A percentile compares a stretch with the other conserved stretches of the same genome.
Evolutionary conservation across 2,888 invertebrate genomes (phyloP).

Genomic region (Meloe dianella): DNA sequence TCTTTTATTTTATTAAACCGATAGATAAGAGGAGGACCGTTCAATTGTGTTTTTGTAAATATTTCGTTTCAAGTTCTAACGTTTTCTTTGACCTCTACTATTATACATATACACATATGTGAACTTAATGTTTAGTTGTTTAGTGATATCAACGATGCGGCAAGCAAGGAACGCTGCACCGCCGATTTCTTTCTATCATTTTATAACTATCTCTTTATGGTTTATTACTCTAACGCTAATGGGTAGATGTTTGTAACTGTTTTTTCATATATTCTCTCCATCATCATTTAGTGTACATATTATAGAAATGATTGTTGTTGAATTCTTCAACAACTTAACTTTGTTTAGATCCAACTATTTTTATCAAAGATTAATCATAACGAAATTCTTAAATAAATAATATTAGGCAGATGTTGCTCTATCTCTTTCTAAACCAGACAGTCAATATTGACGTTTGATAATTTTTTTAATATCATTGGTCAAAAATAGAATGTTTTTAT

Average conservation of each 20-base stretch:
- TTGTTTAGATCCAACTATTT: not conserved
- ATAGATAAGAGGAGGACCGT: slow-evolving; percentile 5
- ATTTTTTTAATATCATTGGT: not conserved
- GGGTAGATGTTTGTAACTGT: slow-evolving; percentile 2
- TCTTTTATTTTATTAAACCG: slow-evolving; percentile 8
- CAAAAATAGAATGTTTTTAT: not conserved
- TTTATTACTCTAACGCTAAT: slow-evolving; percentile 12
- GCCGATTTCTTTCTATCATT: slow-evolving; percentile 15
- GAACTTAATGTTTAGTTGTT: not conserved
- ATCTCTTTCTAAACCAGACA: not conserved
- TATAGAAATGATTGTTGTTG: no score
- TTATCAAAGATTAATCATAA: slow-evolving; percentile 3
- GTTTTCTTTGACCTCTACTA: slow-evolving; percentile 44
- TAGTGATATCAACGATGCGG: slow-evolving; percentile 37
- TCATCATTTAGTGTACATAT: slow-evolving; percentile 8
- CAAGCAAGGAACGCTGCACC: slow-evolving; percentile 23
- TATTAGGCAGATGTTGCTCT: not conserved
- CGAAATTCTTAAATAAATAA: slow-evolving; percentile 1
- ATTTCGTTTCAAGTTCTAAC: slow-evolving; percentile 37
- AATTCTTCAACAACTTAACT: slow-evolving; percentile 19
- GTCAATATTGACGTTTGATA: slow-evolving; percentile 1
- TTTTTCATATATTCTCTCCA: not conserved
- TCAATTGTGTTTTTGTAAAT: slow-evolving; percentile 32
- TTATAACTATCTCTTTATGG: not conserved
- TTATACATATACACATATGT: slow-evolving; percentile 23